Conservation (phyloP, 2,113 vertebrate species). For the Carassius gibelio region DNA sequence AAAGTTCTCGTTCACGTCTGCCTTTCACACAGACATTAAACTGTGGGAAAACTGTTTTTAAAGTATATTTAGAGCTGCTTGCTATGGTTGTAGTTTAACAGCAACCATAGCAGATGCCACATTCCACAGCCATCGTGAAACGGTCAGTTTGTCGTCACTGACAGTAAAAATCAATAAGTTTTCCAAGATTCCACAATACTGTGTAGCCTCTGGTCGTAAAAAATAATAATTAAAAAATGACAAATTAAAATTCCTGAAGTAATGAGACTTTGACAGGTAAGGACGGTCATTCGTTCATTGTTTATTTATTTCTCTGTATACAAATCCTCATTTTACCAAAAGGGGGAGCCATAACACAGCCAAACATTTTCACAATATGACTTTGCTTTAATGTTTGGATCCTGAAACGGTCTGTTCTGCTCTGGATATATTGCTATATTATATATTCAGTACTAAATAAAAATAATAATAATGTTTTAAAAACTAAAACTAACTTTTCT, state of each 20-base stretch:
- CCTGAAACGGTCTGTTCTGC: too few relatives aligned
- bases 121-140: too few relatives aligned
- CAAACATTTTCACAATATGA: background rate
- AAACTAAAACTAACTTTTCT: background rate
- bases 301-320: background rate
- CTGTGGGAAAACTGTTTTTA: background rate
- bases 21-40: background rate
- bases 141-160: too few relatives aligned
- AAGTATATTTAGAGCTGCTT: background rate
- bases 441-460: background rate
- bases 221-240: too few relatives aligned
- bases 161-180: too few relatives aligned
- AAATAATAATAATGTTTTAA: background rate
- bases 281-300: background rate
- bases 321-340: background rate
- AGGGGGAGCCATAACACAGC: constrained; percentile 3
- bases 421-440: background rate
- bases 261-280: background rate
- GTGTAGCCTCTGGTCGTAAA: background rate
- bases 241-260: background rate
- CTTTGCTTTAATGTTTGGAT: background rate
- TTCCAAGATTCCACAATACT: background rate
- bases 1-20: background rate
- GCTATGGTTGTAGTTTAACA: background rate
- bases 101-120: background rate